A percentile compares a stretch with the other conserved stretches of the same genome.
phyloP scores from a whole-genome alignment of 1,140 invertebrate genomes.

The Hypothenemus hampei region DNA sequence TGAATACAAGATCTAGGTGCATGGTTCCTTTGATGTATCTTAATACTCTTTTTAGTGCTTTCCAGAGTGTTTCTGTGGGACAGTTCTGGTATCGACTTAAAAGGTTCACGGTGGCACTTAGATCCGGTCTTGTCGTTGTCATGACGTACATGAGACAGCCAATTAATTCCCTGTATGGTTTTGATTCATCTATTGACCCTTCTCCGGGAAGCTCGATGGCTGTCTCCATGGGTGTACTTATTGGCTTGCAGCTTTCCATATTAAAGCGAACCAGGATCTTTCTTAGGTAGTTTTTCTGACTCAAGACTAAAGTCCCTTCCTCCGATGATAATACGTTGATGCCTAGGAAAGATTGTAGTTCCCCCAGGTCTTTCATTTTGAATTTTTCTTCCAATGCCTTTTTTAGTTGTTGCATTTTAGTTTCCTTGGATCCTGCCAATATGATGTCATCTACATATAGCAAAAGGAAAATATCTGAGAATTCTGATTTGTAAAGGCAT shows the following conservation, averaged over 20 bases:
- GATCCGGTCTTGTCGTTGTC: too few relatives aligned
- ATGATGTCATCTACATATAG: neutral
- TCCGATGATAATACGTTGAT: neutral
- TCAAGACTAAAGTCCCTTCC: neutral
- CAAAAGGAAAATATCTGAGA: neutral
- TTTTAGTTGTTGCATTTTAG: neutral
- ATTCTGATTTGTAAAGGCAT: neutral
- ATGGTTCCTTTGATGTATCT: too few relatives aligned
- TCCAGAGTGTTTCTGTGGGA: too few relatives aligned
- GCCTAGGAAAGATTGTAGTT: neutral
- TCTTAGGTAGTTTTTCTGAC: neutral
- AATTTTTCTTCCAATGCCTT: neutral
- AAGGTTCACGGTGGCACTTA: too few relatives aligned
- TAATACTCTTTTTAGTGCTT: too few relatives aligned
- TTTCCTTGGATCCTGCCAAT: neutral
- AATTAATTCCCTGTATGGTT: too few relatives aligned
- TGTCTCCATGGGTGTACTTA: neutral
- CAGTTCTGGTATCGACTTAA: too few relatives aligned
- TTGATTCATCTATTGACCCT: too few relatives aligned
- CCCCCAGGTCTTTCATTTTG: neutral
- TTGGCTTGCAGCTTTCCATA: neutral
- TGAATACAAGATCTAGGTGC: too few relatives aligned
- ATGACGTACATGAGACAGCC: too few relatives aligned
- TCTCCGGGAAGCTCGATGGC: too few relatives aligned
- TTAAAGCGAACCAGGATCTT: neutral